Evolutionary conservation across 64 coral and sea anemone species (phyloP).

Genomic region (Orbicella faveolata): DNA sequence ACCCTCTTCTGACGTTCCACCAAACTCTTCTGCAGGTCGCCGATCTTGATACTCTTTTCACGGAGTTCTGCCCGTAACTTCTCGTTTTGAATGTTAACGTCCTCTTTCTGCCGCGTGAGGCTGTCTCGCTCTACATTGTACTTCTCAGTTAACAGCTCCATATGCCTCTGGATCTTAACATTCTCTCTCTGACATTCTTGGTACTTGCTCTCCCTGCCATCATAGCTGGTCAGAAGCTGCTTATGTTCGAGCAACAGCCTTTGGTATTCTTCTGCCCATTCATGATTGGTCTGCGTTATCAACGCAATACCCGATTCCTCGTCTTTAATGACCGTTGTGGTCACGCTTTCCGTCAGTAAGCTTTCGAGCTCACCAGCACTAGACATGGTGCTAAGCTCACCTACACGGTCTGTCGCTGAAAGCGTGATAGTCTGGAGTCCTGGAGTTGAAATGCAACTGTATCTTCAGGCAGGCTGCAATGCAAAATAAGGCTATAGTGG

Average conservation of each 20-base stretch:
- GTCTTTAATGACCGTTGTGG: background rate
- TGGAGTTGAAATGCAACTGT: too few relatives aligned
- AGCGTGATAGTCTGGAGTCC: too few relatives aligned
- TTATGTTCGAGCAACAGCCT: background rate
- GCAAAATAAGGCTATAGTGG: too few relatives aligned
- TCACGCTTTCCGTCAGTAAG: background rate
- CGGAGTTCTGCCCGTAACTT: slow-evolving; percentile 27
- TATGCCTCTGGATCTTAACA: background rate
- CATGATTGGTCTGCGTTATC: slow-evolving; percentile 2
- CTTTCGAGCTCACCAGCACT: background rate
- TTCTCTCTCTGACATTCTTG: slow-evolving; percentile 15
- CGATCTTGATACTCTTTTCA: slow-evolving; percentile 23
- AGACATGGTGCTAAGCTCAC: background rate
- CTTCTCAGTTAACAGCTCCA: background rate
- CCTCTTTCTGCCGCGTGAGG: background rate
- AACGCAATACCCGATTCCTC: background rate
- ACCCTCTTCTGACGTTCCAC: slow-evolving; percentile 35
- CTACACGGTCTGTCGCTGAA: background rate
- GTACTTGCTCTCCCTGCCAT: background rate
- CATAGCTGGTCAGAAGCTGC: background rate
- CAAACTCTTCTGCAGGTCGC: slow-evolving; percentile 21
- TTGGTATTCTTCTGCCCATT: slow-evolving; percentile 18
- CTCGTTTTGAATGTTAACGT: background rate
- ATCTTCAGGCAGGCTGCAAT: too few relatives aligned
- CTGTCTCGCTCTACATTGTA: background rate